Percentiles rank a stretch among this genome's conserved stretches.
These are phyloP conservation scores for Mastomys natalensis DNA, from an alignment of 2,113 vertebrate species.

Conservation along the genomic window DNA sequence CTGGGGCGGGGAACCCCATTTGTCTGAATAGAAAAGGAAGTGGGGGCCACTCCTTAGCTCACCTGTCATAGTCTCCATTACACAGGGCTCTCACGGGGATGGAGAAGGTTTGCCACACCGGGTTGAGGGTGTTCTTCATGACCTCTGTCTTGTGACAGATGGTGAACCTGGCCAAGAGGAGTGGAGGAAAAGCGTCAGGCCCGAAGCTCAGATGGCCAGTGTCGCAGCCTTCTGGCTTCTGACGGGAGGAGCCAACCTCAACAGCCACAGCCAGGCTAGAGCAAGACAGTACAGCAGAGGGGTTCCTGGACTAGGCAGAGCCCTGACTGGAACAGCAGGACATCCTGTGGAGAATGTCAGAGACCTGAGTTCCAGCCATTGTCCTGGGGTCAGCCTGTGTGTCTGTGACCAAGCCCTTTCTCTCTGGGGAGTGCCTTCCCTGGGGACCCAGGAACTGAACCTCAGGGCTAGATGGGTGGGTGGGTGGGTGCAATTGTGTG, in stretches of 20 bases:
- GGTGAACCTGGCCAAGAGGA: constrained; percentile 85
- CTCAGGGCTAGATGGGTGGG: too few species aligned
- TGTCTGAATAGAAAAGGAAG: neutral
- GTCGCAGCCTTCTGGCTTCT: neutral
- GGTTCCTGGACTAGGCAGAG: neutral
- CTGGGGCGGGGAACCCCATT: fast-evolving
- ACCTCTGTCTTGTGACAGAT: constrained; percentile 91
- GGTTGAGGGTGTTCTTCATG: constrained; percentile 94
- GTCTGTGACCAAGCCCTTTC: neutral
- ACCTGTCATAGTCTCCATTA: constrained; percentile 96
- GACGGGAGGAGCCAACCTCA: neutral
- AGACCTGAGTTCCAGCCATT: neutral
- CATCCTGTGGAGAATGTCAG: neutral
- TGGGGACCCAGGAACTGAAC: neutral
- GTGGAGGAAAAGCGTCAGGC: neutral
- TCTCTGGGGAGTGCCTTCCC: neutral
- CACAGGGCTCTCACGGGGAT: constrained; percentile 95
- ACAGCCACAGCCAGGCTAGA: neutral
- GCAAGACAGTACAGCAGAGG: neutral
- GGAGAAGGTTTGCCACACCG: constrained; percentile 93
- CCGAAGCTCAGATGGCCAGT: neutral
- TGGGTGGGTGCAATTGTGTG: neutral
- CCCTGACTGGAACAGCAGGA: too few species aligned
- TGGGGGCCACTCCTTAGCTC: constrained; percentile 25
- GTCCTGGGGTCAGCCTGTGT: neutral